Base-by-base conservation (phyloP, 2,888 invertebrate genomes). In the Vannuccia rotundouncinata region DNA sequence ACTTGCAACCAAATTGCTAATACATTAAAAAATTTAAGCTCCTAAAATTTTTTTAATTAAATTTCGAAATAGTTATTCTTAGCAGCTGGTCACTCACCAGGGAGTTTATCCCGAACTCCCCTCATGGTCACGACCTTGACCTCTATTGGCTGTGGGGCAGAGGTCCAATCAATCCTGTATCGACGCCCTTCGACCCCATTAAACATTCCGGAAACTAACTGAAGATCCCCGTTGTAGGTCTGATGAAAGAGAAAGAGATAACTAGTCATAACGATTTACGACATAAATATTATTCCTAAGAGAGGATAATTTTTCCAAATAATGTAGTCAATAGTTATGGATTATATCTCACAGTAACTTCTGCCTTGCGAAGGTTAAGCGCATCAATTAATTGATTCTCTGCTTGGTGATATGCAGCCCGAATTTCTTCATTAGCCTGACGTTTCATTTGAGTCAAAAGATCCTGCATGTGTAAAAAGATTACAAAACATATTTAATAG, bases 111-210 rank as follows among this genome's bases (percentile, higher is more conserved):
- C 82, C 85, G 85, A 30, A 87, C 85, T 1, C 87, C 87, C 74
- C 87, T 81, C 30, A 87, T 83, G 82, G 85, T 85, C 74, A 85
- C 85, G 74, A 87, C 82, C 78, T 87, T 87, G 80, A 87, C 83
- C 82, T 87, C 85, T 74, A 87, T 84, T 1, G 87, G 87, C 81
- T 87, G 87, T 25, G 86, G 87, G 0, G 86, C 85, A 45, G 83
- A 83, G 81, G 86, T 83, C 87, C 87, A 87, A 83, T 87, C 87
- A 0, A 87, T 85, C 83, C 86, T 86, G 86, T 86, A 87, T 45
- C 86, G 82, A 29, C 86, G 83, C 28, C 87, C 86, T 78, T 85
- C 83, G 73, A 84, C 84, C 1, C 86, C 86, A 1, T 86, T 86
- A 80, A 86, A 87, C 79, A 85, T 84, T 5, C 86, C 86, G 79